Conservation (phyloP, 2,113 vertebrate species). For the Aegypius monachus region DNA sequence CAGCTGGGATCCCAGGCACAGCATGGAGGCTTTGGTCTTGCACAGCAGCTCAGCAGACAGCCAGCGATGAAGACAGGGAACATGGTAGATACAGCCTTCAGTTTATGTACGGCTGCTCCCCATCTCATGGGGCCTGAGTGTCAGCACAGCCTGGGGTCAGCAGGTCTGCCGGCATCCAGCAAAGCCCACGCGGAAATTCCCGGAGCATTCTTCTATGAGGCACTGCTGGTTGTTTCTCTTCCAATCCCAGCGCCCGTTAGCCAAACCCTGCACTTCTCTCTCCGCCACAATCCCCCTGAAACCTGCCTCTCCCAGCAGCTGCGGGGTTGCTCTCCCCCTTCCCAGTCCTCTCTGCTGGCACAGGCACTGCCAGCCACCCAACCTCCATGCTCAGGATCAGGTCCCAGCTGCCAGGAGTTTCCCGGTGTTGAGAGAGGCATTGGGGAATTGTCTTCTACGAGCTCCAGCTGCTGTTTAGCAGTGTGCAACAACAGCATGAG, state of each 20-base stretch:
- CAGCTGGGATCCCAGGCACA: fast-evolving
- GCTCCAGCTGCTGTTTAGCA: background rate
- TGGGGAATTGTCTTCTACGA: background rate
- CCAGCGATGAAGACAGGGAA: fast-evolving
- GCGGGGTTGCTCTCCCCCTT: background rate
- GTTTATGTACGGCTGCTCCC: fast-evolving
- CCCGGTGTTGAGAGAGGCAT: fast-evolving
- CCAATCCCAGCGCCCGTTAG: background rate
- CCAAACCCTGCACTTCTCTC: background rate
- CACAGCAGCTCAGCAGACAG: background rate
- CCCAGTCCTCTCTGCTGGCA: background rate
- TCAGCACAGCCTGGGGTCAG: background rate
- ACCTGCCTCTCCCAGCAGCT: background rate
- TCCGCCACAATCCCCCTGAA: background rate
- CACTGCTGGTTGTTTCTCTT: background rate
- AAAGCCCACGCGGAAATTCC: background rate
- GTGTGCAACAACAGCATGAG: fast-evolving
- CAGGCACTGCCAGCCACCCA: background rate
- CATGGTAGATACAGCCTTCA: fast-evolving
- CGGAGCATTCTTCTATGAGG: fast-evolving
- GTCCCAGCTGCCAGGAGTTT: background rate
- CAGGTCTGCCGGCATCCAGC: background rate
- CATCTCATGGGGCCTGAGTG: fast-evolving
- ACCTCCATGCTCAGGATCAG: fast-evolving
- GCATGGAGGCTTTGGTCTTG: background rate